These are phyloP conservation scores for Cristatella mucedo DNA, from an alignment of 2,888 invertebrate species.

Conservation along the genomic window DNA sequence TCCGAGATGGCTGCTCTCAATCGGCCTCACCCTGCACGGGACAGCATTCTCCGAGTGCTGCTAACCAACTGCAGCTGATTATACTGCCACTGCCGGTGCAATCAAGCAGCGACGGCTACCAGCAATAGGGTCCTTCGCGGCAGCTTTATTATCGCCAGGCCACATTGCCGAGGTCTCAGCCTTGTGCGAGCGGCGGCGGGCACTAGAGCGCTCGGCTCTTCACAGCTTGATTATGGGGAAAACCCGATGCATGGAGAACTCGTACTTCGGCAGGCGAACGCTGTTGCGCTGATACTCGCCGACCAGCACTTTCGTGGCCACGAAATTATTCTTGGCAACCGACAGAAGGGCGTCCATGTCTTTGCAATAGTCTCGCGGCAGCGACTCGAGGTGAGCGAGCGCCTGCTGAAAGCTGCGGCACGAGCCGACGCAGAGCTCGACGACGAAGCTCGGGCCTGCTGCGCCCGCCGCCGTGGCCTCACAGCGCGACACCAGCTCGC, in stretches of 20 bases:
- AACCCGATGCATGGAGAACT: slow-evolving; percentile 70
- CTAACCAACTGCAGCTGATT: too few relatives aligned
- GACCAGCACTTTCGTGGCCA: slow-evolving; percentile 76
- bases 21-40: too few relatives aligned
- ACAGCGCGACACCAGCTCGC: neutral
- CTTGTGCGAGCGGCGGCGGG: too few relatives aligned
- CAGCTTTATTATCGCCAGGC: too few relatives aligned
- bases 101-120: too few relatives aligned
- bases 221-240: slow-evolving; percentile 78
- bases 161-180: too few relatives aligned
- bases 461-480: too few relatives aligned
- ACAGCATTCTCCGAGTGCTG: too few relatives aligned
- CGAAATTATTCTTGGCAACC: slow-evolving; percentile 85
- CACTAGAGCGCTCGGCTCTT: too few relatives aligned
- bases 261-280: slow-evolving; percentile 47
- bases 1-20: too few relatives aligned
- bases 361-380: neutral
- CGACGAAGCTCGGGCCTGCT: neutral
- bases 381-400: slow-evolving; percentile 6
- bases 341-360: slow-evolving; percentile 48
- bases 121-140: too few relatives aligned
- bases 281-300: slow-evolving; percentile 81
- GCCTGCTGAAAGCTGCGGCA: slow-evolving; percentile 7
- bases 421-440: slow-evolving; percentile 7
- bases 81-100: too few relatives aligned